Percentiles rank a stretch among this genome's conserved stretches.
phyloP scores from a whole-genome alignment of 2,797 vertebrate genomes.

The Lagorchestes hirsutus region DNA sequence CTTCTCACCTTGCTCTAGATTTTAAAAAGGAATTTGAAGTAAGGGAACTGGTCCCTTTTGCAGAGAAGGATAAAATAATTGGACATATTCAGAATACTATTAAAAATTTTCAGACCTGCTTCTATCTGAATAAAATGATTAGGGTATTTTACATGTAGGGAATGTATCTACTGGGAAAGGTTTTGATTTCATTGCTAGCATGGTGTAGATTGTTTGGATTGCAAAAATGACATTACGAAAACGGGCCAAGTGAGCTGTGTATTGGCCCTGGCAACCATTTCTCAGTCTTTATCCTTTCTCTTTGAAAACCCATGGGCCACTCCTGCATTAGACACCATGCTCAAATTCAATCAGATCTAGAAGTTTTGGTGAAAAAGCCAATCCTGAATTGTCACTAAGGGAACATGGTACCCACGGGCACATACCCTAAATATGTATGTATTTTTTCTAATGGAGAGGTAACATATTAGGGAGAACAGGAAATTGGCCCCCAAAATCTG shows the following conservation, averaged over 20 bases:
- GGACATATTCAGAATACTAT: background rate
- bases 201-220: background rate
- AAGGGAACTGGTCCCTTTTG: conserved; percentile 12
- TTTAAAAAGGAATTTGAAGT: conserved; percentile 32
- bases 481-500: background rate
- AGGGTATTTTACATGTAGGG: background rate
- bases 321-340: background rate
- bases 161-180: background rate
- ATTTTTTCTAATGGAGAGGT: background rate
- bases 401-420: background rate
- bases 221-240: background rate
- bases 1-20: background rate
- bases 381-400: background rate
- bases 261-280: background rate
- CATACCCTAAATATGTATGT: background rate
- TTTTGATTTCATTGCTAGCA: background rate
- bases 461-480: background rate
- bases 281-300: background rate
- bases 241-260: background rate
- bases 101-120: background rate
- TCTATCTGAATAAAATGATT: background rate
- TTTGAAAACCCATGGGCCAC: background rate
- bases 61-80: background rate
- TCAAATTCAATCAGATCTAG: background rate
- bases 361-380: background rate